Evolutionary conservation across 1,140 invertebrate species (phyloP), one percentile per base, ranked within the genome.

Genomic region (Sesamia nonagrioides): DNA sequence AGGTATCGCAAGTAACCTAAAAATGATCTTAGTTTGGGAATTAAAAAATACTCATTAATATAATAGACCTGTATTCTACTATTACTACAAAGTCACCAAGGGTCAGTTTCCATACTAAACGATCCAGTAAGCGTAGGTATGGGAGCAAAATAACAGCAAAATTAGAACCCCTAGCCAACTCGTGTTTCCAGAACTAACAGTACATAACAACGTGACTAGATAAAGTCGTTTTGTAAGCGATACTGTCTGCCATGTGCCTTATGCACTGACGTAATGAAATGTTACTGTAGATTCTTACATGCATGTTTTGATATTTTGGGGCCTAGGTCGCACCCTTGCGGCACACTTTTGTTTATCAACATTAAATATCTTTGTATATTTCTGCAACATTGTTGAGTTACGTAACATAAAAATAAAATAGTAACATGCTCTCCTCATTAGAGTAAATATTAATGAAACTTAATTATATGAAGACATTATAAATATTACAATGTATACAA

Each of bases 221-320:
- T 86, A 86, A 80, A 85, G 84, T 82, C 81, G 84, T 84, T 84
- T 73, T 66, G 58, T 45, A 69, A 58, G 60, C 58, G 86, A 85
- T 85, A 85, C 75, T 69, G 82, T 84, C 81, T 78, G 74, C 79
- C 61, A 72, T 69, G 78, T 83, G 69, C 63, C 61, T 79, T 81
- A 68, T 74, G 58, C 18, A 54, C 45, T 71, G 68, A 73, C 52
- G 71, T 73, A 73, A 73, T 50, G 33, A 33, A 71, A 71, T 71
- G 50, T 71, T 54, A 71, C 68, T n/a, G 45, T 71, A 37, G 18
- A 40, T 50, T 45, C 66, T 48, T 37, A 71, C 48, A 71, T 71
- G 68, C 45, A 71, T 71, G 27, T 35, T 71, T 52, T 52, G 27
- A 54, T 71, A 71, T 52, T 33, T 54, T 52, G 33, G 68, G 68